phyloP scores from a whole-genome alignment of 2,888 invertebrate species.

The Thalpophila matura region DNA sequence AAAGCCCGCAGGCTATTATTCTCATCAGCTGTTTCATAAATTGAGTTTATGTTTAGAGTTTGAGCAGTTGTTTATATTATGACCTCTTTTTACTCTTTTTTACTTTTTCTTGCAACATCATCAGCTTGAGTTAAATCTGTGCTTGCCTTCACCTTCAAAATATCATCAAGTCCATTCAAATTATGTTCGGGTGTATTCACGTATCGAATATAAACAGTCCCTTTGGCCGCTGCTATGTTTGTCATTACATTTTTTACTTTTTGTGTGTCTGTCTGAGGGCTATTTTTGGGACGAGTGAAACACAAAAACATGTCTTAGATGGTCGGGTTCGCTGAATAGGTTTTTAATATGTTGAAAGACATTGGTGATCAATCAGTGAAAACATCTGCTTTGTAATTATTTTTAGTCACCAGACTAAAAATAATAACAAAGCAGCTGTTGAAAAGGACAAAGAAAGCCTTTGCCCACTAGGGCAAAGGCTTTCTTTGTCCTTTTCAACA shows the following conservation, averaged over 20 bases:
- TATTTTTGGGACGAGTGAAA: slow-evolving; percentile 66
- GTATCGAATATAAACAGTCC: slow-evolving; percentile 68
- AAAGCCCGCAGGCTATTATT: too few species aligned
- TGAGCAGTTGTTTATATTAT: neutral
- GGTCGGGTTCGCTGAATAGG: slow-evolving; percentile 51
- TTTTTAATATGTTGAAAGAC: slow-evolving; percentile 35
- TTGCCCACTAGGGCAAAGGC: too few species aligned
- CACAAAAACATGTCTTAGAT: slow-evolving; percentile 67
- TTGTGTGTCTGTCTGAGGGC: slow-evolving; percentile 68
- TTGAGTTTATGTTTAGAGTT: too few species aligned
- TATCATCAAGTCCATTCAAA: slow-evolving; percentile 18
- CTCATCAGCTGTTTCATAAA: neutral
- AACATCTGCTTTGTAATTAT: slow-evolving; percentile 31
- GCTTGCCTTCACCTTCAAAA: slow-evolving; percentile 25
- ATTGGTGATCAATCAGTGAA: slow-evolving; percentile 40
- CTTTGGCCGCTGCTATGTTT: slow-evolving; percentile 67
- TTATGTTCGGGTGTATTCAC: slow-evolving; percentile 45
- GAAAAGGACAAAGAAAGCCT: too few species aligned
- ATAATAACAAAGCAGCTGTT: too few species aligned
- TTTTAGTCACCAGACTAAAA: neutral
- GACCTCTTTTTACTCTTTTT: neutral
- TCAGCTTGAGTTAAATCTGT: neutral
- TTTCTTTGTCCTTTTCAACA: neutral
- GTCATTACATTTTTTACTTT: slow-evolving; percentile 69
- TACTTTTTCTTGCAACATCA: neutral